Percentiles rank a stretch among this genome's conserved stretches.
Evolutionary conservation across 2,797 vertebrate genomes (phyloP).

Genomic region (Lutjanus argentimaculatus): DNA sequence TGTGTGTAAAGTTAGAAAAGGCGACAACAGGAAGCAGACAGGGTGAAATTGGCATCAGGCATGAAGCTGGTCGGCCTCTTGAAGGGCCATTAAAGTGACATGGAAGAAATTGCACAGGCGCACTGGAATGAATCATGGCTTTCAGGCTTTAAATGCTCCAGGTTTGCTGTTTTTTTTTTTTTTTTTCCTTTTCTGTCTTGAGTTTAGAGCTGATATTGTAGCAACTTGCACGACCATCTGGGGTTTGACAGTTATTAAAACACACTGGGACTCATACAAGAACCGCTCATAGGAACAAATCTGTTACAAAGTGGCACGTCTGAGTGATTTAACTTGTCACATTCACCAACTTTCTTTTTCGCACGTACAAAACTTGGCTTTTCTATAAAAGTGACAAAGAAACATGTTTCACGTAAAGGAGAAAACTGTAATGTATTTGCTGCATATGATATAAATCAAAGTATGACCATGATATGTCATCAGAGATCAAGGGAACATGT

Average conservation of each 20-base stretch:
- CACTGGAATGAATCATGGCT: conserved; percentile 53
- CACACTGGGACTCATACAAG: neutral
- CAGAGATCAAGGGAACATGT: no score
- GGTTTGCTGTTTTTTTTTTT: neutral
- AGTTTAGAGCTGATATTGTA: conserved; percentile 10
- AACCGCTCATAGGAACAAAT: neutral
- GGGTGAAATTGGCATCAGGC: conserved; percentile 64
- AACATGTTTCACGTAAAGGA: neutral
- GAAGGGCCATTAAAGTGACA: conserved; percentile 63
- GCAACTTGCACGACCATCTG: neutral
- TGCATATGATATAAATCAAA: no score
- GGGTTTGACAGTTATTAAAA: neutral
- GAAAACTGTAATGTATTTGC: no score
- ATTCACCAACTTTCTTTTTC: neutral
- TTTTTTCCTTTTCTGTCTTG: neutral
- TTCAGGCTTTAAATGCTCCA: conserved; percentile 34
- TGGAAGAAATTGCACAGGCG: conserved; percentile 45
- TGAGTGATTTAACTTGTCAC: neutral
- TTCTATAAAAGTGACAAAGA: neutral
- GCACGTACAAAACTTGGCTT: no score
- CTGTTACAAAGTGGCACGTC: neutral
- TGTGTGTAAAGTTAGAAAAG: conserved; percentile 45
- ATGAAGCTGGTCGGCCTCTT: conserved; percentile 34
- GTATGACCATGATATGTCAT: no score
- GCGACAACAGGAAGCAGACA: conserved; percentile 62